Evolutionary conservation across 2,113 vertebrate genomes (phyloP).

Genomic region (Jacana jacana): DNA sequence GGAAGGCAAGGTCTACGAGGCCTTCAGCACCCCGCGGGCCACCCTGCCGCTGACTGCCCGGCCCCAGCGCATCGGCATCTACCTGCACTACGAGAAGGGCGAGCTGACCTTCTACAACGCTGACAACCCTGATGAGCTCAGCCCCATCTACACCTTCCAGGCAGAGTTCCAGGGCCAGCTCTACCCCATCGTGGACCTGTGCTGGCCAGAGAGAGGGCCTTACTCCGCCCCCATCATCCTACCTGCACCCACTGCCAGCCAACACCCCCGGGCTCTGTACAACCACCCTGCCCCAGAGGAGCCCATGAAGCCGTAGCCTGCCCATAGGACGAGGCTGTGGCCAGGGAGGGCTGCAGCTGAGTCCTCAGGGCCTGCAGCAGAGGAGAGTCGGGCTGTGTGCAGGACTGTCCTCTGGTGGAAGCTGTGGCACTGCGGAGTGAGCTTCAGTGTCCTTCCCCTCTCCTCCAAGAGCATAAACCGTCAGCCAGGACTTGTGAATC

Average conservation of each 20-base stretch:
- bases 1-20: conserved; percentile 82
- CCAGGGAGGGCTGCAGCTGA: not conserved
- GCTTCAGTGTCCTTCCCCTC: not conserved
- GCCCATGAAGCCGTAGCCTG: conserved; percentile 5
- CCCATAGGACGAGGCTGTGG: not conserved
- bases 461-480: not conserved
- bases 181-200: conserved; percentile 83
- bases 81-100: conserved; percentile 81
- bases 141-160: conserved; percentile 81
- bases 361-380: not conserved
- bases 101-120: conserved; percentile 81
- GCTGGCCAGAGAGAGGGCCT: conserved; percentile 81
- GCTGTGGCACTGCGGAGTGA: too few species aligned
- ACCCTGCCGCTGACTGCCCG: conserved; percentile 62
- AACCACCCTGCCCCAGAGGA: not conserved
- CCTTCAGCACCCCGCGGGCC: conserved; percentile 73
- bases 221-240: conserved; percentile 77
- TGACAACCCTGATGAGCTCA: conserved; percentile 75
- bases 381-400: not conserved
- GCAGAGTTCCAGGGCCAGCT: conserved; percentile 86
- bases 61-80: conserved; percentile 76
- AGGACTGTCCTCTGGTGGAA: not conserved
- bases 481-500: not conserved
- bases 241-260: not conserved
- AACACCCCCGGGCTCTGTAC: not conserved